Evolutionary conservation across 2,797 vertebrate species (phyloP), one percentile per base, ranked within the genome.

Genomic region (Agapornis canus): DNA sequence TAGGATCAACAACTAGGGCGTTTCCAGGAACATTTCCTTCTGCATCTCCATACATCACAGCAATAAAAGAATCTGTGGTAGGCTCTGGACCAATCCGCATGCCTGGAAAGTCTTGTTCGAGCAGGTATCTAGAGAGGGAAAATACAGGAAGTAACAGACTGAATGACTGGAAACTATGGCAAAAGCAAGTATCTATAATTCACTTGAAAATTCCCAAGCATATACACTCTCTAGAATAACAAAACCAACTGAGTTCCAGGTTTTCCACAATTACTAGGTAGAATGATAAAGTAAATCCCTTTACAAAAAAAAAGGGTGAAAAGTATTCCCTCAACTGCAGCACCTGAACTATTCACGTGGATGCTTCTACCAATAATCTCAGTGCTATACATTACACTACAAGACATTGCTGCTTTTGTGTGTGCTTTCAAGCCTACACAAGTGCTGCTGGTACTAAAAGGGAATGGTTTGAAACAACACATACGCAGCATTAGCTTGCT

Each of bases 71-170:
- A 91, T 99, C 99, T 0, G 99, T 99, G 69, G 99, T 99, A 43
- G 99, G 99, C 93, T 99, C 99, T 0, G 99, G 99, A 37, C 99
- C 99, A 31, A 99, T 99, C 86, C 99, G 97, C 99, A 99, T 99
- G 56, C 99, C 99, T 4, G 99, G 99, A 73, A 99, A 99, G 60
- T 99, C 99, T 97, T 99, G 98, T 87, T 99, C 99, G 10, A 99
- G 86, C 68, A 99, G 97, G 86, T 99, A 99, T 92, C 99, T 99
- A 64, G 97, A 80, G 29, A 63, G 19, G 15, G 51, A 60, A 20
- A 93, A 83, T 6, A 78, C 20, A 69, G 11, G 47, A 80, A 73
- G 12, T 40, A 84, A 75, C 31, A 72, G 64, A 79, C 77, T 59
- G 29, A 70, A 59, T 81, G 19, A 91, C n/a, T 42, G 20, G 47